phyloP scores from a whole-genome alignment of 2,797 vertebrate species.

The Alouatta caraya region DNA sequence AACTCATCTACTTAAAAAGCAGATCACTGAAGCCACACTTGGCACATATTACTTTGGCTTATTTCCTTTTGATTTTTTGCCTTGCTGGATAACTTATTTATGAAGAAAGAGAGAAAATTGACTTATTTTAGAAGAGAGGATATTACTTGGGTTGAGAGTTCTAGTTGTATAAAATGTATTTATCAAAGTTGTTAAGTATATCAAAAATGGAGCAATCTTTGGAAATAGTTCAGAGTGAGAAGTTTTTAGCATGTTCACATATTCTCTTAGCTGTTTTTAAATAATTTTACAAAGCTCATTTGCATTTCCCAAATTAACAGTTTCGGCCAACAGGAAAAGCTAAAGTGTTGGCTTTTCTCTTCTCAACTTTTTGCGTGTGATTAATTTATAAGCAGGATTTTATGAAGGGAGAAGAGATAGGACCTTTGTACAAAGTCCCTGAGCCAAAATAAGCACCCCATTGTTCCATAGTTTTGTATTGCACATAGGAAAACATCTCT shows the following conservation, averaged over 20 bases:
- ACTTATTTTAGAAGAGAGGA: constrained; percentile 18
- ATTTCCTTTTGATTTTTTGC: constrained; percentile 30
- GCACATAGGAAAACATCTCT: constrained; percentile 68
- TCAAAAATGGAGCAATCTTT: background rate
- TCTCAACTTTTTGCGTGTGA: constrained; percentile 38
- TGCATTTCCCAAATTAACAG: constrained; percentile 50
- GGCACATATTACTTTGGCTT: background rate
- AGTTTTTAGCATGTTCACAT: background rate
- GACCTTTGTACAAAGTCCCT: constrained; percentile 33
- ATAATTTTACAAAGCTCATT: constrained; percentile 45
- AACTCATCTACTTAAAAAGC: constrained; percentile 26
- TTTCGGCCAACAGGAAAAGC: background rate
- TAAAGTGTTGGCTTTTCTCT: constrained; percentile 11
- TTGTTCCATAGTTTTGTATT: constrained; percentile 67
- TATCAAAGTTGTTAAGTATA: background rate
- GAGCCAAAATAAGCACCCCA: constrained; percentile 70
- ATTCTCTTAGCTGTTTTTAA: constrained; percentile 45
- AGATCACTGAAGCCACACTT: background rate
- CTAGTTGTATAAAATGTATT: background rate
- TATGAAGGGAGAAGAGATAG: background rate
- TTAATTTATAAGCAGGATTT: constrained; percentile 47
- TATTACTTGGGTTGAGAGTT: background rate
- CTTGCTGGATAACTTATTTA: background rate
- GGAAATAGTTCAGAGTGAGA: constrained; percentile 19
- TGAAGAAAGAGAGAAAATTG: background rate